Base-by-base conservation (phyloP, 2,797 vertebrate genomes). In the Scolopax bukidnonensis region DNA sequence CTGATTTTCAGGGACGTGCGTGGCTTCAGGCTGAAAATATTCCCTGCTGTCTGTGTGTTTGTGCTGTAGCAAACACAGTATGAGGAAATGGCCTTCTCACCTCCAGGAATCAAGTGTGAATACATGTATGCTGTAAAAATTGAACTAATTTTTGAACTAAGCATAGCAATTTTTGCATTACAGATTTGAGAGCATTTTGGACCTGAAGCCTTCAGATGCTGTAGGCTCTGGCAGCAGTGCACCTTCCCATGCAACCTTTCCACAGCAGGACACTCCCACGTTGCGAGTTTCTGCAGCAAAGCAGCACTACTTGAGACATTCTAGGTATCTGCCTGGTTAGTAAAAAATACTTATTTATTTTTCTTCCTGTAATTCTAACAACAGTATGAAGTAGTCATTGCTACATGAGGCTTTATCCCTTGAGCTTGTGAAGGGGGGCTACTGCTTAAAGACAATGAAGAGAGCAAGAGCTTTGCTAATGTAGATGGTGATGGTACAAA, bases 291-390 rank as follows among this genome's bases (percentile, higher is more conserved):
- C 99, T 10, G 87, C 97, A 51, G 99, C 99, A 92, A 99, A 99
- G 94, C 99, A 99, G 32, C 99, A 99, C 97, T 99, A 99, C 97
- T 81, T 99, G 97, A 99, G 98, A 87, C 99, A 99, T 94, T 98
- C 99, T 9, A 98, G 99, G 98, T 99, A 99, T 98, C 96, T 99
- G 90, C 99, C 99, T 93, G 99, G 99, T 99, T 97, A 98, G 96
- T 83, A 94, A 59, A 84, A 80, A 53, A 43, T 40, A 47, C 36
- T 94, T 78, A 4, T 2, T 93, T 69, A 30, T 20, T 95, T 67
- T 84, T 94, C 23, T 68, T 84, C 45, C 12, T 78, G 57, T 41
- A 53, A 9, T 83, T 78, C 25, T 41, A 85, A 11, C 20, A 74
- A 48, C 15, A 41, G 4, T 73, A 16, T 50, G 76, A 80, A 91